Base-by-base conservation (phyloP, 2,113 vertebrate genomes). In the Oncorhynchus gorbuscha region DNA sequence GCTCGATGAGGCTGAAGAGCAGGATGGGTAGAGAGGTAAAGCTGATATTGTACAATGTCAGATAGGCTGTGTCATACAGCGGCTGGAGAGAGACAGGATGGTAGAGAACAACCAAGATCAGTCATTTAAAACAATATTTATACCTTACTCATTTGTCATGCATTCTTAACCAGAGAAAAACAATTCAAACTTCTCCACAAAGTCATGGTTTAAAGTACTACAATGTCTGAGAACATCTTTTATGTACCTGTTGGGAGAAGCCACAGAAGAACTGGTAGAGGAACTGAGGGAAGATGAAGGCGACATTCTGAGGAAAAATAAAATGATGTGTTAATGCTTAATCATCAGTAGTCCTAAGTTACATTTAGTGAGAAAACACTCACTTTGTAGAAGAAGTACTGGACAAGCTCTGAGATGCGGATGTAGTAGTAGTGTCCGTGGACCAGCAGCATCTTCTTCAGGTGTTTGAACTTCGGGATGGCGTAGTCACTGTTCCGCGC, bases 311-410 rank as follows among this genome's bases (percentile, higher is more conserved):
- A 55, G 6, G 30, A 80, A 51, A 81, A n/a, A 80, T 4, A 59
- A 73, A 11, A 72, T 14, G 5, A 24, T 14, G 61, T 48, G 22
- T 45, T 7, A 45, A 28, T 65, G 32, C 28, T 39, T 22, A 24
- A 24, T 26, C 12, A 66, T 11, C 26, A 18, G 30, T 14, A 32
- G 2, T 4, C 7, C 1, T 39, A 22, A 24, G 14, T 55, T 18
- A 55, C 51, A 5, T 55, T 55, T 55, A 13, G 5, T 13, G 51
- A 18, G 51, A 18, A 55, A 55, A 55, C 3, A 39, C 84, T 62
- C 89, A 99, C 97, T 97, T 99, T 99, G 91, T 99, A 99, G 92
- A 99, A 99, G 94, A 99, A 99, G 92, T 99, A 99, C 81, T 99
- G 97, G 89, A 99, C 97, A 20, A 99, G 97, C 90, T 99, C 97